Evolutionary conservation across 53 echinoderm and acorn worm species (phyloP), one percentile per base, ranked within the genome.

Genomic region (Actinopyga echinites): DNA sequence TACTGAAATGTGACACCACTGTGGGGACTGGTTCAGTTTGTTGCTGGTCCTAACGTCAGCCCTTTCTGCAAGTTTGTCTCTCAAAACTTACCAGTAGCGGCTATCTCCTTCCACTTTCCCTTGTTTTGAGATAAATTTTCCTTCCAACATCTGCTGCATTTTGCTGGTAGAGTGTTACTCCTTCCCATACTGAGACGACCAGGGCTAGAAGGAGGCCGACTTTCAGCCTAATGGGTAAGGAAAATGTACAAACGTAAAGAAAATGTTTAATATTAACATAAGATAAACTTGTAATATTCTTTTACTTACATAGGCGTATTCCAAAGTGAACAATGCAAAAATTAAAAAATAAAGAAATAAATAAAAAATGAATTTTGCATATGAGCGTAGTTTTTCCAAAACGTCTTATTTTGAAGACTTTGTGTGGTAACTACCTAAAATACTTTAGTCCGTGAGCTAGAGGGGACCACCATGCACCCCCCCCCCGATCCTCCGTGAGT

Each of bases 61-160:
- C n/a, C n/a, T n/a, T n/a, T n/a, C n/a, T n/a, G n/a, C n/a, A n/a
- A n/a, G 49, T 15, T 17, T 15, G 2, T 13, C 15, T 3, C 49
- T 6, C 17, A 0, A 49, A 43, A 38, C 67, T 64, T 38, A 94
- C 95, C 95, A 55, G 90, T 87, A 30, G 92, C 90, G 30, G 92
- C 92, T n/a, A 92, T 84, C 29, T 90, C 90, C 57, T 85, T 87
- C 95, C 95, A 95, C 68, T 89, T 95, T 34, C 33, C 80, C 80
- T 95, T 95, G 69, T 95, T 92, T 30, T 79, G 57, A 32, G 79
- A 75, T 8, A 95, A 87, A 33, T 89, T 83, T 21, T 92, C 92
- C 12, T 74, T 61, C 95, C 95, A 95, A 40, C 86, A 87, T 42
- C 95, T 60, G 34, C 85, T 82, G 44, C 90, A 90, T 64, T 89